These are phyloP conservation scores for Sardinella longiceps DNA, from an alignment of 2,797 vertebrate species.

Conservation along the genomic window DNA sequence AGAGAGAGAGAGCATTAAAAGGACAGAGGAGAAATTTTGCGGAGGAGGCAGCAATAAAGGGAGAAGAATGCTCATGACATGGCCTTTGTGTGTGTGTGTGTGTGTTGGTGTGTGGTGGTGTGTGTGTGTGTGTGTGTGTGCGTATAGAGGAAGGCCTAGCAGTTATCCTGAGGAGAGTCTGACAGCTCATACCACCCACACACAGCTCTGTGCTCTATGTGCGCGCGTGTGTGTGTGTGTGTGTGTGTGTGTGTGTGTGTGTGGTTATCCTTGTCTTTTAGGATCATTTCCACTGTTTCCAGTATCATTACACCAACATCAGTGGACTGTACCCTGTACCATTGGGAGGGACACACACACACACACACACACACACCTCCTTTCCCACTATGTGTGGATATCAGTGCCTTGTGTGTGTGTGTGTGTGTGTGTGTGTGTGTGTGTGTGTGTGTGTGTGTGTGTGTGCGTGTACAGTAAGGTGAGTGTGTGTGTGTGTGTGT, in stretches of 20 bases:
- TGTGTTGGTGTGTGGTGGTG: too few relatives aligned
- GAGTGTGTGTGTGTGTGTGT: too few relatives aligned
- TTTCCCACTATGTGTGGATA: not conserved
- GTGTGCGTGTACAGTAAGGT: too few relatives aligned
- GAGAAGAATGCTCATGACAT: not conserved
- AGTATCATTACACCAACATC: too few relatives aligned
- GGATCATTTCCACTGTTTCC: too few relatives aligned
- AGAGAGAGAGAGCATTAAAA: not conserved
- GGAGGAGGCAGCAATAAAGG: not conserved
- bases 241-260: conserved; percentile 2
- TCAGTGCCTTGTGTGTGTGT: too few relatives aligned
- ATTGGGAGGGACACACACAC: too few relatives aligned
- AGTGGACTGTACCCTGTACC: too few relatives aligned
- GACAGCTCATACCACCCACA: conserved; percentile 8
- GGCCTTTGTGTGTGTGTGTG: not conserved
- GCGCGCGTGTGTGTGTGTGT: conserved; percentile 1
- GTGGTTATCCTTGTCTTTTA: too few relatives aligned
- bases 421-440: too few relatives aligned
- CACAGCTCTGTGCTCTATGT: not conserved
- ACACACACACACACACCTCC: too few relatives aligned
- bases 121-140: not conserved
- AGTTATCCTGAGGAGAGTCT: not conserved
- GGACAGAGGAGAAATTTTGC: not conserved
- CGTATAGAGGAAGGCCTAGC: not conserved
- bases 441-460: too few relatives aligned